These are phyloP conservation scores for Corythornis madagascariensis DNA, from an alignment of 2,113 vertebrate genomes.

Conservation along the genomic window DNA sequence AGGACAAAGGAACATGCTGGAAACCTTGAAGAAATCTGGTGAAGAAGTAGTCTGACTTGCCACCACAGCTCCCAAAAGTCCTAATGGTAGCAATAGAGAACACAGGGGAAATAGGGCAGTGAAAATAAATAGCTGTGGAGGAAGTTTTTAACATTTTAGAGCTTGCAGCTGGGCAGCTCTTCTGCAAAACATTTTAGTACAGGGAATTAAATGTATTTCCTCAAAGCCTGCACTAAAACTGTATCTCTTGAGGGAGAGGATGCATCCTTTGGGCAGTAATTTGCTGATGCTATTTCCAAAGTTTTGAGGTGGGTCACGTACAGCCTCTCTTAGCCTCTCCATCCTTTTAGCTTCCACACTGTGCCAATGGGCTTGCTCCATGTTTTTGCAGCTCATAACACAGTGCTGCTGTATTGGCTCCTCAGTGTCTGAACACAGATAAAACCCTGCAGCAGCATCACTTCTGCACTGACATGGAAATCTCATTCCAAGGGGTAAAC, in stretches of 20 bases:
- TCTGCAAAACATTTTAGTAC: constrained; percentile 36
- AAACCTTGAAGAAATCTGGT: accelerated
- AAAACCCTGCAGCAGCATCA: background rate
- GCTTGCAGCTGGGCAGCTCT: constrained; percentile 25
- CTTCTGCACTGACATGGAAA: background rate
- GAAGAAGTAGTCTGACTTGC: background rate
- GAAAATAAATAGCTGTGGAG: background rate
- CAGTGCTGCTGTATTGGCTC: background rate
- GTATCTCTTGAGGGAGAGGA: constrained; percentile 26
- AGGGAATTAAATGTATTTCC: constrained; percentile 4
- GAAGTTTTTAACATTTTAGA: constrained; percentile 18
- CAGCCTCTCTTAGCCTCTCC: background rate
- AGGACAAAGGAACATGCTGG: background rate
- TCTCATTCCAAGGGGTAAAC: background rate
- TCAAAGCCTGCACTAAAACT: constrained; percentile 16
- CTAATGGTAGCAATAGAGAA: background rate
- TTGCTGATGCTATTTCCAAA: constrained; percentile 25
- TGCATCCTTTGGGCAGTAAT: background rate
- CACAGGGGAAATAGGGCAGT: background rate
- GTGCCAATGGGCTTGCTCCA: background rate
- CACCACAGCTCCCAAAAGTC: background rate
- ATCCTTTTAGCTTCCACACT: background rate
- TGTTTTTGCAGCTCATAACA: background rate
- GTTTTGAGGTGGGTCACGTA: background rate
- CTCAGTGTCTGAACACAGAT: background rate